Conservation (phyloP, 2,113 vertebrate genomes). For the Lagopus leucura region DNA sequence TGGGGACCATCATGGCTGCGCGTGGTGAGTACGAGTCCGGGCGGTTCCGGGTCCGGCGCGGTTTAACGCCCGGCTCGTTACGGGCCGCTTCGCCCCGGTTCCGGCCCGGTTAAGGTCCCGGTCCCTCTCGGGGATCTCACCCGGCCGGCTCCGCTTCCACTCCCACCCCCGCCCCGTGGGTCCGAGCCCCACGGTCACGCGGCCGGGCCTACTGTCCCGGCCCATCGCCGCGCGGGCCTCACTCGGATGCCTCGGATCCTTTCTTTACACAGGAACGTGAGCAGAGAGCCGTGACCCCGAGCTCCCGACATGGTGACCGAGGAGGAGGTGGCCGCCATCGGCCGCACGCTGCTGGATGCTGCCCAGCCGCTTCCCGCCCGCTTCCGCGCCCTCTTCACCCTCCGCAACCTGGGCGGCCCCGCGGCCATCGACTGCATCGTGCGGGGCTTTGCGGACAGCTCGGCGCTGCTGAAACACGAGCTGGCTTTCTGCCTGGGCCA, state of each 20-base stretch:
- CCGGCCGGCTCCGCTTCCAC: background rate
- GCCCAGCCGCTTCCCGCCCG: conserved; percentile 79
- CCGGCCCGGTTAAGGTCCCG: background rate
- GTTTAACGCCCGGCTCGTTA: too few species aligned
- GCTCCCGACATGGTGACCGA: conserved; percentile 54
- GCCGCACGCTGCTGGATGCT: conserved; percentile 80
- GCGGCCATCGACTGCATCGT: conserved; percentile 89
- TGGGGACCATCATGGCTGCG: background rate
- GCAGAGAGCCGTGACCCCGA: background rate
- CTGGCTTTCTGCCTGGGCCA: conserved; percentile 95
- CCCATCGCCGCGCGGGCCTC: background rate
- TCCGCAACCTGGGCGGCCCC: conserved; percentile 86
- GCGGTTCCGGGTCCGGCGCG: background rate
- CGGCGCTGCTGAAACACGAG: conserved; percentile 92
- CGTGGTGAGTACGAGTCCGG: background rate
- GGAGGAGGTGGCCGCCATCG: conserved; percentile 80
- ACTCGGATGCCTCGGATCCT: background rate
- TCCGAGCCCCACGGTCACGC: too few species aligned
- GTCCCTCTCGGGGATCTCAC: background rate
- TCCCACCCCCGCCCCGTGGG: too few species aligned
- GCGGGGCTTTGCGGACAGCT: conserved; percentile 86
- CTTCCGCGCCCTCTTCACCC: conserved; percentile 94
- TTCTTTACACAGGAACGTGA: background rate
- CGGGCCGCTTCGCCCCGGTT: background rate
- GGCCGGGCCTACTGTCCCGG: too few species aligned